These are phyloP conservation scores for Clusia tigrina DNA, from an alignment of 2,888 invertebrate species.

Conservation along the genomic window DNA sequence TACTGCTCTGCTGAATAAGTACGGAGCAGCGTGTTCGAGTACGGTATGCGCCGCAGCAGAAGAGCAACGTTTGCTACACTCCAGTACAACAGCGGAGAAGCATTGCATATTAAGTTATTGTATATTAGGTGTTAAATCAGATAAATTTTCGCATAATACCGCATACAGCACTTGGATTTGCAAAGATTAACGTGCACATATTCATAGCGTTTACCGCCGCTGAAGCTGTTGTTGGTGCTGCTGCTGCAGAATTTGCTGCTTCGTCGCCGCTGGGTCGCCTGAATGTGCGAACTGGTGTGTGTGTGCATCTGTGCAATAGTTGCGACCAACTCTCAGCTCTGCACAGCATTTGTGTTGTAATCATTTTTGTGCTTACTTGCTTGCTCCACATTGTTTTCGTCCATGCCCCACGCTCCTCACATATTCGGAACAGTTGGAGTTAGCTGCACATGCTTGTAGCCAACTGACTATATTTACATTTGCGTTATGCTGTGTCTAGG, in stretches of 20 bases:
- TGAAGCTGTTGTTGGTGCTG: slow-evolving; percentile 29
- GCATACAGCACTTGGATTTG: slow-evolving; percentile 66
- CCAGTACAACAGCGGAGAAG: slow-evolving; percentile 41
- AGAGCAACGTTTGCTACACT: no score
- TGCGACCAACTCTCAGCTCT: slow-evolving; percentile 19
- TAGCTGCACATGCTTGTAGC: neutral
- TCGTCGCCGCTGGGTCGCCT: neutral
- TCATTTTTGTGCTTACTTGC: slow-evolving; percentile 56
- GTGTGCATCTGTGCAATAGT: slow-evolving; percentile 13
- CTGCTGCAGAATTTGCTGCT: slow-evolving; percentile 26
- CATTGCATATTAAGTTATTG: slow-evolving; percentile 66
- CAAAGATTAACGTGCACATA: slow-evolving; percentile 62
- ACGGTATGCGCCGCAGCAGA: slow-evolving; percentile 35
- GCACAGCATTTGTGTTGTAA: slow-evolving; percentile 51
- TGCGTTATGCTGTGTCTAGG: neutral
- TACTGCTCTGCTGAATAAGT: slow-evolving; percentile 20
- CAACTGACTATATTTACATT: neutral
- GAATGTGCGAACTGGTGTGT: neutral
- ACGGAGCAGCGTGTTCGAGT: slow-evolving; percentile 5
- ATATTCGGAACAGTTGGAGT: slow-evolving; percentile 1
- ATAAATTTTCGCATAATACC: slow-evolving; percentile 67
- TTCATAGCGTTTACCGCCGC: slow-evolving; percentile 36
- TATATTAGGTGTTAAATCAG: slow-evolving; percentile 67
- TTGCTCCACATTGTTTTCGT: slow-evolving; percentile 53
- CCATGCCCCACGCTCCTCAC: slow-evolving; percentile 8